Conservation (phyloP, 2,113 vertebrate species). For the Ondatra zibethicus region DNA sequence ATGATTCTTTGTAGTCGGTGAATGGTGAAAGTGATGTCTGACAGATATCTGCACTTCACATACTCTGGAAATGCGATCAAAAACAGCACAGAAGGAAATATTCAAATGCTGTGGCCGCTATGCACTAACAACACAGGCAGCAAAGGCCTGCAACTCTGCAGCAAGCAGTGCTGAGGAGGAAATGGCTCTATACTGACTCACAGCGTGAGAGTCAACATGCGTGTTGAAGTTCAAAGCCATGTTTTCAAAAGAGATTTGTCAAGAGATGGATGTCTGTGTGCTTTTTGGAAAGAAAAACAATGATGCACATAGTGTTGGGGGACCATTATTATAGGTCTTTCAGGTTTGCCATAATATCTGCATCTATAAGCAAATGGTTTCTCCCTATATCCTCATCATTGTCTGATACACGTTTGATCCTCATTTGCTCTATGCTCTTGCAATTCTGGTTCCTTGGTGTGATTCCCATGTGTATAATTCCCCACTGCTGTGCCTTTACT, state of each 20-base stretch:
- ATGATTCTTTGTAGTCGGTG: slow-evolving; percentile 93
- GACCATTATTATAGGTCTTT: background rate
- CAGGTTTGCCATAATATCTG: background rate
- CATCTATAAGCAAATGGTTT: background rate
- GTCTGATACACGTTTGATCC: background rate
- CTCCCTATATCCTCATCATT: background rate
- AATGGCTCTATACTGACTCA: background rate
- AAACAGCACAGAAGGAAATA: slow-evolving; percentile 95
- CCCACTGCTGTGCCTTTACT: background rate
- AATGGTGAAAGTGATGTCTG: slow-evolving; percentile 91
- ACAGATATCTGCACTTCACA: slow-evolving; percentile 97
- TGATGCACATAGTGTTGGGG: background rate
- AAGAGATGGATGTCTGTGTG: background rate
- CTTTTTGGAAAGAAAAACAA: background rate
- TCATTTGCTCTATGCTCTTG: background rate
- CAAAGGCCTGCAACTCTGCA: slow-evolving; percentile 72
- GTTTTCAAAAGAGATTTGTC: background rate
- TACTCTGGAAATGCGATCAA: slow-evolving; percentile 98
- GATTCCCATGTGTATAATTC: background rate
- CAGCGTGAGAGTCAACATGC: background rate
- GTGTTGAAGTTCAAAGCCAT: background rate
- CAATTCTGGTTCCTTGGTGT: background rate
- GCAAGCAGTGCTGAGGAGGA: background rate
- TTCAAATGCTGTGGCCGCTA: slow-evolving; percentile 90
- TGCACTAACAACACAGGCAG: slow-evolving; percentile 82